Conservation (phyloP, 2,888 invertebrate species). For the Mythimna pallens region DNA sequence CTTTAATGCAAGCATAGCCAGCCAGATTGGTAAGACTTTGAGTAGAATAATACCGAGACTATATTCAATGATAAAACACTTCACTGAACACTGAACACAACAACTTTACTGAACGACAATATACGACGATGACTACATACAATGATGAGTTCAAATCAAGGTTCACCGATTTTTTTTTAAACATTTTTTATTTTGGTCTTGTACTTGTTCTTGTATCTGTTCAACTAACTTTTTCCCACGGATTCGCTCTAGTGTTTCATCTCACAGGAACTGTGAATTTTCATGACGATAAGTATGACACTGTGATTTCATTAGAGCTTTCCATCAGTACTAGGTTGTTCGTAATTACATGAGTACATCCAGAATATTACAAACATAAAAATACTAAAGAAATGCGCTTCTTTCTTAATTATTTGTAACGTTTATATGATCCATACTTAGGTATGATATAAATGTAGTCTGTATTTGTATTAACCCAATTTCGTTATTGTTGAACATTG, state of each 20-base stretch:
- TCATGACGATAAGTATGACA: background rate
- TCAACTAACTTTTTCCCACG: background rate
- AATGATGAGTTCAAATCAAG: slow-evolving; percentile 1
- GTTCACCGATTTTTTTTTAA: background rate
- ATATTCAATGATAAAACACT: too few relatives aligned
- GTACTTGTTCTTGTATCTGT: background rate
- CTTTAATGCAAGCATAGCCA: background rate
- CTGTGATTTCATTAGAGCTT: too few relatives aligned
- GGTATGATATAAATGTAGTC: too few relatives aligned
- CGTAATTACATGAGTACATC: background rate
- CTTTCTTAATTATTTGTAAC: background rate
- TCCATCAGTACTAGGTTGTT: too few relatives aligned
- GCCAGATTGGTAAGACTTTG: background rate
- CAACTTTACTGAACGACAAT: too few relatives aligned
- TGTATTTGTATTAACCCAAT: background rate
- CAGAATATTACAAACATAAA: background rate
- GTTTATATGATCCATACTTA: background rate
- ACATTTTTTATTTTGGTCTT: background rate
- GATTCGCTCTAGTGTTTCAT: background rate
- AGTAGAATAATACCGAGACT: background rate
- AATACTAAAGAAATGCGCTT: too few relatives aligned
- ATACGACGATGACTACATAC: too few relatives aligned
- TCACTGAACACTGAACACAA: too few relatives aligned
- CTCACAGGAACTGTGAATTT: background rate
- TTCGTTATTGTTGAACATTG: background rate